Evolutionary conservation across 2,797 vertebrate species (phyloP).

Genomic region (Ciconia nigra): DNA sequence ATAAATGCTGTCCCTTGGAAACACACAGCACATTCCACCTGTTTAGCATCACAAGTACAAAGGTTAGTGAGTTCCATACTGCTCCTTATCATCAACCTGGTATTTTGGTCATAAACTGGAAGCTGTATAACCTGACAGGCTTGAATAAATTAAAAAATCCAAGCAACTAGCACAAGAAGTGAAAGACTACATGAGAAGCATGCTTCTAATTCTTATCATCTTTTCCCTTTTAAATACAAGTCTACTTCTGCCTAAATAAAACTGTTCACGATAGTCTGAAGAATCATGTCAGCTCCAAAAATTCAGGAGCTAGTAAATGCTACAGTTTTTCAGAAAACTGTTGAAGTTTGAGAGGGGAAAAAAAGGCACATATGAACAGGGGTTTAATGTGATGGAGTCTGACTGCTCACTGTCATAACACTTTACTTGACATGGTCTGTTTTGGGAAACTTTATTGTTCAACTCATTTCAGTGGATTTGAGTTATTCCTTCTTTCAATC

Average conservation of each 20-base stretch:
- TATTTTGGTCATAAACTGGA: background rate
- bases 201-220: background rate
- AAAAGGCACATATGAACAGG: too few relatives aligned
- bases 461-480: background rate
- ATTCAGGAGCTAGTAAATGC: background rate
- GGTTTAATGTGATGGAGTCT: background rate
- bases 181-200: background rate
- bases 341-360: background rate
- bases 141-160: background rate
- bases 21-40: background rate
- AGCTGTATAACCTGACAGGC: background rate
- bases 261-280: rapidly evolving
- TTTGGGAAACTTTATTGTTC: background rate
- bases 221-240: background rate
- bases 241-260: background rate
- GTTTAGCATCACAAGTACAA: background rate
- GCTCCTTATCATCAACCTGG: too few relatives aligned
- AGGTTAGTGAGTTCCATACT: rapidly evolving
- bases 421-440: background rate
- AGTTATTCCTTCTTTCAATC: background rate
- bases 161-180: background rate
- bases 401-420: background rate
- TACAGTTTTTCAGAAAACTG: background rate
- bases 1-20: background rate
- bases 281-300: background rate